Evolutionary conservation across 2,113 vertebrate species (phyloP).

Genomic region (Megaleporinus macrocephalus): DNA sequence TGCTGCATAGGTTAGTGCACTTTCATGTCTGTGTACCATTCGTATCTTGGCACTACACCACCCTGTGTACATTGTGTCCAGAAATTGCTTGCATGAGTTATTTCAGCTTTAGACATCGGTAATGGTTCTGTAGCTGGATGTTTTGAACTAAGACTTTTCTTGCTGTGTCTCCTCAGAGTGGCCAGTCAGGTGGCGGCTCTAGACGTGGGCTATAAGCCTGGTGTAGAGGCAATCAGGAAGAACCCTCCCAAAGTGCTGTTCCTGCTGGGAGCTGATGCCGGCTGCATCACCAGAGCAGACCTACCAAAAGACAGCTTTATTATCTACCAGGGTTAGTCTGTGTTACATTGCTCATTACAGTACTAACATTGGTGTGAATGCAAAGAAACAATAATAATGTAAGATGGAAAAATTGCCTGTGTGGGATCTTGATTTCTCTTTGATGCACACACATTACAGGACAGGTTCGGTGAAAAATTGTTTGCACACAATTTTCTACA

Average conservation of each 20-base stretch:
- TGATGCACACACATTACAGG: no score
- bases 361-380: no score
- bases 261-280: slow-evolving; percentile 91
- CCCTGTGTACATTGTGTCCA: no score
- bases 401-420: no score
- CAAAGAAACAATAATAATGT: no score
- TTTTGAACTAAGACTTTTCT: not conserved
- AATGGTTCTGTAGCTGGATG: not conserved
- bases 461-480: no score
- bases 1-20: slow-evolving; percentile 93
- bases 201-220: slow-evolving; percentile 95
- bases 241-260: slow-evolving; percentile 91
- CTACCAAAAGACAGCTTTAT: slow-evolving; percentile 90
- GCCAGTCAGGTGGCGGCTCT: slow-evolving; percentile 97
- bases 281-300: slow-evolving; percentile 90
- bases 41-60: no score
- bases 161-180: slow-evolving; percentile 79
- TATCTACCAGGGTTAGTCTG: slow-evolving; percentile 90
- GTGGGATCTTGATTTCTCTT: no score
- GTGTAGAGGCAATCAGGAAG: slow-evolving; percentile 90
- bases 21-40: not conserved
- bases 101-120: not conserved
- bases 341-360: not conserved
- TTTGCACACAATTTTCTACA: no score
- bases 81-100: no score